phyloP scores from a whole-genome alignment of 2,888 invertebrate genomes.

The Homarus gammarus region DNA sequence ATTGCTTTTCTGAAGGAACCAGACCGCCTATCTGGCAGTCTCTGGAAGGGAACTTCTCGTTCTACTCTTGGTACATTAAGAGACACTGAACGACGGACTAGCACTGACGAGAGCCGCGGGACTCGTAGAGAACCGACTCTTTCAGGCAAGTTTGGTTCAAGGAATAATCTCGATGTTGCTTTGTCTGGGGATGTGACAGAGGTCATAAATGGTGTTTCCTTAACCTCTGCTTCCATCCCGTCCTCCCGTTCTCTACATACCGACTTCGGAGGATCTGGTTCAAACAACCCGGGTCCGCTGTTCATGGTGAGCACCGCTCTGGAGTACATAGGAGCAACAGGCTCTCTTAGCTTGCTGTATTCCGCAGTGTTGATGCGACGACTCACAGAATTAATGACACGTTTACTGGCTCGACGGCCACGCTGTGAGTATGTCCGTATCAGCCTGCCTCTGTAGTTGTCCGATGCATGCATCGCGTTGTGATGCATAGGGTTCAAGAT shows the following conservation, averaged over 20 bases:
- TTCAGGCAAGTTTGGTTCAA: neutral
- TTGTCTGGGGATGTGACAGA: neutral
- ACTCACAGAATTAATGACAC: constrained; percentile 48
- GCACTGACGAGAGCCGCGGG: constrained; percentile 8
- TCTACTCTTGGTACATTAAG: constrained; percentile 29
- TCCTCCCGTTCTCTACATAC: neutral
- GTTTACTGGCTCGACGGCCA: constrained; percentile 49
- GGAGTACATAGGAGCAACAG: constrained; percentile 50
- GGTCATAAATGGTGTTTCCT: neutral
- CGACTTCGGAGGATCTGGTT: neutral
- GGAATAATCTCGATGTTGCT: neutral
- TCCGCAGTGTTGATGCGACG: constrained; percentile 33
- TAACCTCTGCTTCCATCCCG: neutral
- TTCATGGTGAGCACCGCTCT: constrained; percentile 49
- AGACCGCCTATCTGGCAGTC: constrained; percentile 34
- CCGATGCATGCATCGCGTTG: neutral
- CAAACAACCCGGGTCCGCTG: constrained; percentile 42
- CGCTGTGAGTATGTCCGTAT: constrained; percentile 51
- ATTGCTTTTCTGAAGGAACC: constrained; percentile 39
- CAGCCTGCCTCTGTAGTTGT: constrained; percentile 21
- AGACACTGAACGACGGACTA: constrained; percentile 27
- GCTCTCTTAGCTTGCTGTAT: constrained; percentile 28
- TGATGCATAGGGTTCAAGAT: neutral
- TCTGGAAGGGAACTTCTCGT: constrained; percentile 42
- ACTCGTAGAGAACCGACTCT: constrained; percentile 29